phyloP scores from a whole-genome alignment of 2,113 vertebrate genomes.

The Stigmatopora nigra region DNA sequence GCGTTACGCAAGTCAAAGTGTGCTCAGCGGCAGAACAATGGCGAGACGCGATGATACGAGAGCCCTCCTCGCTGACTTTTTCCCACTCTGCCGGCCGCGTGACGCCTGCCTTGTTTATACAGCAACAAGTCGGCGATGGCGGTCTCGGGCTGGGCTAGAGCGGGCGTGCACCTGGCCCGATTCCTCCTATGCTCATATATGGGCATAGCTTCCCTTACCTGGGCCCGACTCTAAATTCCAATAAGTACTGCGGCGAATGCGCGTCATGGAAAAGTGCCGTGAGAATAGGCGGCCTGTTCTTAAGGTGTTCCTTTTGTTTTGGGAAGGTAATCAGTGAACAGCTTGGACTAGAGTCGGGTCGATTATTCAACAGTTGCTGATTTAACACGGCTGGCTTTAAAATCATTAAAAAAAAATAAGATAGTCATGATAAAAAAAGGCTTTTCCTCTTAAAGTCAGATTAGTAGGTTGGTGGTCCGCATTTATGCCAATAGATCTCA shows the following conservation, averaged over 20 bases:
- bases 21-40: slow-evolving; percentile 34
- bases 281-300: slow-evolving; percentile 54
- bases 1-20: slow-evolving; percentile 37
- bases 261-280: slow-evolving; percentile 69
- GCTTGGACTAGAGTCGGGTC: slow-evolving; percentile 53
- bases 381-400: neutral
- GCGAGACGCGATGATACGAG: slow-evolving; percentile 15
- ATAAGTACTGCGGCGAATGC: slow-evolving; percentile 51
- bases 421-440: too few species aligned
- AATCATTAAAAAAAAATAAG: too few species aligned
- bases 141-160: slow-evolving; percentile 27
- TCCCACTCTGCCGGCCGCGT: slow-evolving; percentile 39
- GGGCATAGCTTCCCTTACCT: slow-evolving; percentile 69
- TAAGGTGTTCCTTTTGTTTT: slow-evolving; percentile 65
- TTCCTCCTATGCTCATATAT: slow-evolving; percentile 66
- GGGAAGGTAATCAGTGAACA: slow-evolving; percentile 59
- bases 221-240: slow-evolving; percentile 64
- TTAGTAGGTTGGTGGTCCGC: too few species aligned
- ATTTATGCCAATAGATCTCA: too few species aligned
- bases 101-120: slow-evolving; percentile 58
- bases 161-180: slow-evolving; percentile 62
- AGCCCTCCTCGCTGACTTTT: slow-evolving; percentile 30
- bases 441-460: too few species aligned
- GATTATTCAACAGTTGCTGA: slow-evolving; percentile 36
- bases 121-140: slow-evolving; percentile 39